These are phyloP conservation scores for Ptiloglossa arizonensis DNA, from an alignment of 1,140 invertebrate species.

Conservation along the genomic window DNA sequence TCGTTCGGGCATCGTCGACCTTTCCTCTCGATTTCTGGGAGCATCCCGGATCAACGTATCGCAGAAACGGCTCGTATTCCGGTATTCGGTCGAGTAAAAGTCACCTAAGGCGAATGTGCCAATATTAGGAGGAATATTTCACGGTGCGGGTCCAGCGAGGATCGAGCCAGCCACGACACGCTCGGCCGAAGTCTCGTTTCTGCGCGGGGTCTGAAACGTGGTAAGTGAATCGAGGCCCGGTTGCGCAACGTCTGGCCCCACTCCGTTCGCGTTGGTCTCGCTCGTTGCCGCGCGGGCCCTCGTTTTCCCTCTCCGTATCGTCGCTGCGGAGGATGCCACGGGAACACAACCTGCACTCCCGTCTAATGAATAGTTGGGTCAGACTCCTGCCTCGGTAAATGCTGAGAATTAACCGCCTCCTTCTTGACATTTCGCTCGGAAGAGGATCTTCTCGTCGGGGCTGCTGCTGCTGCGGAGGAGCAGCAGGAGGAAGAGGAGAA, in stretches of 20 bases:
- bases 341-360: constrained; percentile 68
- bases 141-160: constrained; percentile 2
- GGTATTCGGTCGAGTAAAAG: neutral
- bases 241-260: constrained; percentile 54
- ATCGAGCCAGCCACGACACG: constrained; percentile 20
- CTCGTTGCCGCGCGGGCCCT: neutral
- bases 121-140: constrained; percentile 4
- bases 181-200: constrained; percentile 52
- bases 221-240: constrained; percentile 58
- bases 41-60: too few species aligned
- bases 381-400: constrained; percentile 68
- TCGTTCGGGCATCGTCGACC: too few species aligned
- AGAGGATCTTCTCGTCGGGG: constrained; percentile 50
- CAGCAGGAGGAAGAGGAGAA: too few species aligned
- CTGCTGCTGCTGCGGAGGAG: too few species aligned
- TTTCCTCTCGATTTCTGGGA: too few species aligned
- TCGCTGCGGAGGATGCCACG: constrained; percentile 58
- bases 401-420: constrained; percentile 73
- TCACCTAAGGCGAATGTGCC: neutral
- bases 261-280: neutral
- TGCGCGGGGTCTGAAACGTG: constrained; percentile 36
- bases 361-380: constrained; percentile 77
- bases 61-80: neutral
- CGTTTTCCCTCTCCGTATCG: constrained; percentile 32
- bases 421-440: constrained; percentile 74